A percentile compares a stretch with the other conserved stretches of the same genome.
Evolutionary conservation across 2,888 invertebrate genomes (phyloP).

Genomic region (Petrolisthes manimaculis): DNA sequence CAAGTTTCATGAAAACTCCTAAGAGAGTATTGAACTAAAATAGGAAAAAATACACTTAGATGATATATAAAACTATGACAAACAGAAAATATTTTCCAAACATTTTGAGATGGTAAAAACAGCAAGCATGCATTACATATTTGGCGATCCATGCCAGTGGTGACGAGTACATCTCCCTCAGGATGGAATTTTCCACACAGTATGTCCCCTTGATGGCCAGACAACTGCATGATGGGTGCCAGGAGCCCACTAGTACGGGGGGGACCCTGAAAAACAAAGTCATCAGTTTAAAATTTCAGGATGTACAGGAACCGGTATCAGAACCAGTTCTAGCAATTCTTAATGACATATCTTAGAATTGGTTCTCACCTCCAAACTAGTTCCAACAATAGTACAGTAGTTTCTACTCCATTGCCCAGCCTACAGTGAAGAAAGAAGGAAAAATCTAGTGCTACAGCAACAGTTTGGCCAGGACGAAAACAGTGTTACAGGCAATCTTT

Average conservation of each 20-base stretch:
- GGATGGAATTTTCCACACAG: constrained; percentile 94
- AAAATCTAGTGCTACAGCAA: too few relatives aligned
- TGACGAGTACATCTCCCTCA: constrained; percentile 93
- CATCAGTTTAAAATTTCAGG: neutral
- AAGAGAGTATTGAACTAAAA: too few relatives aligned
- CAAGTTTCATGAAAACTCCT: too few relatives aligned
- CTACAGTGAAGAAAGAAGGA: too few relatives aligned
- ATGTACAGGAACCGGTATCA: neutral
- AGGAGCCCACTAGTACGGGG: constrained; percentile 88
- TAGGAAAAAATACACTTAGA: too few relatives aligned
- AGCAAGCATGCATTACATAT: constrained; percentile 79
- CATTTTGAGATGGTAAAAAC: neutral
- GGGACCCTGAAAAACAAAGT: constrained; percentile 73
- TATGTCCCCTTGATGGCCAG: constrained; percentile 97
- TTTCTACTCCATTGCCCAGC: too few relatives aligned
- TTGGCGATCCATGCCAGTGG: constrained; percentile 94
- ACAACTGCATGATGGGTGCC: constrained; percentile 94
- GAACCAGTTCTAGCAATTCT: neutral
- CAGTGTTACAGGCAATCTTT: neutral
- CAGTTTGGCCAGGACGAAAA: too few relatives aligned
- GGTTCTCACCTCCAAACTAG: neutral
- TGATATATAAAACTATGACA: too few relatives aligned
- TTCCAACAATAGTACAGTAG: too few relatives aligned
- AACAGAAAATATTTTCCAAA: too few relatives aligned
- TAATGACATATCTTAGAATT: neutral